These are phyloP conservation scores for Ataeniobius toweri DNA, from an alignment of 2,797 vertebrate genomes.

Conservation along the genomic window DNA sequence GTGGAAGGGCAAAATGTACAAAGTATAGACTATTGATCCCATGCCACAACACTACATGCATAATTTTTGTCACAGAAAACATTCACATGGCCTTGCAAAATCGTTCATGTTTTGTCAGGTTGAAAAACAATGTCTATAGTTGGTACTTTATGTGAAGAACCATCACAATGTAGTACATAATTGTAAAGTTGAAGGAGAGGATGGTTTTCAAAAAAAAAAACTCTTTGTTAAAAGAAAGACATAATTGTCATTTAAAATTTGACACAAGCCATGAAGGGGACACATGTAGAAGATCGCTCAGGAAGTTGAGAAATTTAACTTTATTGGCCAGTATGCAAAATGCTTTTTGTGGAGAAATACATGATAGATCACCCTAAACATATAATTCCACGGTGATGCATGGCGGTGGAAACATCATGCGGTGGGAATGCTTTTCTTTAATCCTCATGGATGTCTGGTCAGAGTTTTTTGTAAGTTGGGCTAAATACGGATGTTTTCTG, in stretches of 20 bases:
- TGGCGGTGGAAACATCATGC: too few species aligned
- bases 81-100: constrained; percentile 3
- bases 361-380: too few species aligned
- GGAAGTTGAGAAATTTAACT: too few species aligned
- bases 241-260: too few species aligned
- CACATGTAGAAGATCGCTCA: too few species aligned
- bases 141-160: background rate
- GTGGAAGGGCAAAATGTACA: constrained; percentile 71
- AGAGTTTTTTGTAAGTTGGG: background rate
- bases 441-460: too few species aligned
- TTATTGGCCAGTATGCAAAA: too few species aligned
- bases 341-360: too few species aligned
- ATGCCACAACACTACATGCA: constrained; percentile 55
- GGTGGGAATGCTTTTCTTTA: too few species aligned
- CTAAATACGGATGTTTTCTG: too few species aligned
- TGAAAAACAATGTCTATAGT: background rate
- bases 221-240: background rate
- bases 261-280: too few species aligned
- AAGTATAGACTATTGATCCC: constrained; percentile 74
- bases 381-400: too few species aligned
- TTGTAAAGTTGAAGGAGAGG: background rate
- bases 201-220: background rate
- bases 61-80: constrained; percentile 61
- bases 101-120: background rate
- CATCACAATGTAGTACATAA: background rate